Conservation (phyloP, 2,888 invertebrate genomes). For the Sylvicola fuscatus region DNA sequence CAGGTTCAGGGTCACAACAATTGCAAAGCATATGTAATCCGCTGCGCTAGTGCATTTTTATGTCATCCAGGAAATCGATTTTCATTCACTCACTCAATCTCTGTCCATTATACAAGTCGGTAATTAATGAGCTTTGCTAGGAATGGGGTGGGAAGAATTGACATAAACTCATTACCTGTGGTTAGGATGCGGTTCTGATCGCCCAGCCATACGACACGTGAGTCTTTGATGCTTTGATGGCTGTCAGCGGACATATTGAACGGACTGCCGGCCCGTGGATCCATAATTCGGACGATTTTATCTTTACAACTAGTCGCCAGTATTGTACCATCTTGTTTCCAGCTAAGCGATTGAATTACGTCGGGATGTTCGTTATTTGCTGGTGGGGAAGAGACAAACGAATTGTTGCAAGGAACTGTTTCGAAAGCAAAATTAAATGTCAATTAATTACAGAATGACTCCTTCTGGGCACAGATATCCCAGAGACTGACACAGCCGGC, state of each 20-base stretch:
- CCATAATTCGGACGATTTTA: slow-evolving; percentile 66
- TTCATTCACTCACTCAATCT: no score
- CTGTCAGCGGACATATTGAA: slow-evolving; percentile 46
- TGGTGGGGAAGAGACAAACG: slow-evolving; percentile 11
- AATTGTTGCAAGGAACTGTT: no score
- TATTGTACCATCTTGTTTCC: slow-evolving; percentile 63
- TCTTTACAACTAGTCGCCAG: slow-evolving; percentile 84
- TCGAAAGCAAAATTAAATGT: slow-evolving; percentile 1
- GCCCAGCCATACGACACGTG: slow-evolving; percentile 78
- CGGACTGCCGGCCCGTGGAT: slow-evolving; percentile 45
- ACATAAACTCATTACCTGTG: slow-evolving; percentile 37
- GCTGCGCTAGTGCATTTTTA: neutral
- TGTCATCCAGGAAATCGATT: no score
- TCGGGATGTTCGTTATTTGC: slow-evolving; percentile 60
- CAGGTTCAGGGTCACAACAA: neutral
- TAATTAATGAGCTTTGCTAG: no score
- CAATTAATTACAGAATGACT: slow-evolving; percentile 43
- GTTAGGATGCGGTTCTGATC: slow-evolving; percentile 65
- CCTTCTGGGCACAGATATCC: slow-evolving; percentile 68
- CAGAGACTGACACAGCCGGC: slow-evolving; percentile 64
- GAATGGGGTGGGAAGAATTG: no score
- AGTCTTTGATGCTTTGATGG: slow-evolving; percentile 82
- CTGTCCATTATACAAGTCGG: no score
- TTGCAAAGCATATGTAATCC: neutral
- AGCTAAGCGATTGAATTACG: slow-evolving; percentile 73